Evolutionary conservation across 2,888 invertebrate species (phyloP).

Genomic region (Agrochola litura): DNA sequence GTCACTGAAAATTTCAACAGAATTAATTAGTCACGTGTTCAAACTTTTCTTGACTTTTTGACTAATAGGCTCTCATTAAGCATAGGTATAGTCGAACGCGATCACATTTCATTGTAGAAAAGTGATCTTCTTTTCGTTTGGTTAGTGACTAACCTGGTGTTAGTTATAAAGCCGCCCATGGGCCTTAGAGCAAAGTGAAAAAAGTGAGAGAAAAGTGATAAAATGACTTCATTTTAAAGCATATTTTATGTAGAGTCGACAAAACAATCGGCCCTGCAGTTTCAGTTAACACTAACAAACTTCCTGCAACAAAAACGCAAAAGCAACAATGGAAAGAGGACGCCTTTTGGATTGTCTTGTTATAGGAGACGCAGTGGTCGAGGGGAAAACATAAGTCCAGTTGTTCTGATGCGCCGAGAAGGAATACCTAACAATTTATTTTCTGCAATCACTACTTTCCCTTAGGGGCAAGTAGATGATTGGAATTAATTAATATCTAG

Average conservation of each 20-base stretch:
- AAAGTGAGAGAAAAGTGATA: too few species aligned
- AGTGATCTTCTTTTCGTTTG: too few species aligned
- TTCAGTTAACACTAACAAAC: neutral
- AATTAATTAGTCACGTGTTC: neutral
- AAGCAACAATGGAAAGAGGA: neutral
- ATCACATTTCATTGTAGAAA: too few species aligned
- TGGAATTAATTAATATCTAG: neutral
- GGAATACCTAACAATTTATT: neutral
- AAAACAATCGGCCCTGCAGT: neutral
- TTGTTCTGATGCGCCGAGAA: neutral
- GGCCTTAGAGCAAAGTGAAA: too few species aligned
- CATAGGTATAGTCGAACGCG: neutral
- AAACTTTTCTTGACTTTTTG: neutral
- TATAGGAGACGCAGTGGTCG: neutral
- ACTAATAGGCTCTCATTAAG: neutral
- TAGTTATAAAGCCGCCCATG: too few species aligned
- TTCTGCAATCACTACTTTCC: neutral
- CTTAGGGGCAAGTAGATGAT: neutral
- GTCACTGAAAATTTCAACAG: constrained; percentile 78
- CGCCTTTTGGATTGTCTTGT: neutral
- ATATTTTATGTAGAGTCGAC: neutral
- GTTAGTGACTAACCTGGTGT: too few species aligned
- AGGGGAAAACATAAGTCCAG: neutral
- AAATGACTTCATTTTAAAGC: too few species aligned
- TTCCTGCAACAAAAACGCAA: neutral